phyloP scores from a whole-genome alignment of 2,113 vertebrate species.

The Atrichornis clamosus region DNA sequence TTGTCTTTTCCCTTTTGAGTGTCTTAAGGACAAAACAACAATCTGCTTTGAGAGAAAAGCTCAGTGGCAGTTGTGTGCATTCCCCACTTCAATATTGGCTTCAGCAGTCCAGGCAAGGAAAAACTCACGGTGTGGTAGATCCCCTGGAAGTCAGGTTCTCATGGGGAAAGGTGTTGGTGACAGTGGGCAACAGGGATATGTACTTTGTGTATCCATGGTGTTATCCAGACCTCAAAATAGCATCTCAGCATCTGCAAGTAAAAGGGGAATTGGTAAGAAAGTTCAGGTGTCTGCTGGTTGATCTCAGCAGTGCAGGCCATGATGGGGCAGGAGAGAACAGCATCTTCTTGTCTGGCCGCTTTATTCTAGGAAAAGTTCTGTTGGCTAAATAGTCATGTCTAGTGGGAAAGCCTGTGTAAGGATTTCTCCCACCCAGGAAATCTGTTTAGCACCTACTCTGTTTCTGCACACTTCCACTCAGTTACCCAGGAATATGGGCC shows the following conservation, averaged over 20 bases:
- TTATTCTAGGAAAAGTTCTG: background rate
- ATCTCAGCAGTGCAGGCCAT: background rate
- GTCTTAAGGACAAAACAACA: background rate
- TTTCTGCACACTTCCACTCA: background rate
- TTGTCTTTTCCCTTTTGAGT: background rate
- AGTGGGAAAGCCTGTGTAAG: background rate
- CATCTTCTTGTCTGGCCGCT: background rate
- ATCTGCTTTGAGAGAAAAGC: background rate
- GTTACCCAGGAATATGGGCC: background rate
- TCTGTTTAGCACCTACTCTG: background rate
- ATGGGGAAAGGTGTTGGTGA: background rate
- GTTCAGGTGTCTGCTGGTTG: background rate
- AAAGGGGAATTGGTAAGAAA: background rate
- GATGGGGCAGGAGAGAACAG: background rate
- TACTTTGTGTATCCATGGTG: constrained; percentile 61
- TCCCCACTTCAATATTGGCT: background rate
- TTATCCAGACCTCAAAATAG: constrained; percentile 78
- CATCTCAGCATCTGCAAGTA: constrained; percentile 68
- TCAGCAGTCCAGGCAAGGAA: background rate
- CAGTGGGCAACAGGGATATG: constrained; percentile 48
- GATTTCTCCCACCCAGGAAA: background rate
- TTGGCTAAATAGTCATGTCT: background rate
- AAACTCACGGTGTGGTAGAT: background rate
- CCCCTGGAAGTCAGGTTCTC: background rate
- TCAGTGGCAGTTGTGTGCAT: background rate